A percentile compares a stretch with the other conserved stretches of the same genome.
These are phyloP conservation scores for Ichneumoninae sp. DNA, from an alignment of 2,888 invertebrate genomes.

Conservation along the genomic window DNA sequence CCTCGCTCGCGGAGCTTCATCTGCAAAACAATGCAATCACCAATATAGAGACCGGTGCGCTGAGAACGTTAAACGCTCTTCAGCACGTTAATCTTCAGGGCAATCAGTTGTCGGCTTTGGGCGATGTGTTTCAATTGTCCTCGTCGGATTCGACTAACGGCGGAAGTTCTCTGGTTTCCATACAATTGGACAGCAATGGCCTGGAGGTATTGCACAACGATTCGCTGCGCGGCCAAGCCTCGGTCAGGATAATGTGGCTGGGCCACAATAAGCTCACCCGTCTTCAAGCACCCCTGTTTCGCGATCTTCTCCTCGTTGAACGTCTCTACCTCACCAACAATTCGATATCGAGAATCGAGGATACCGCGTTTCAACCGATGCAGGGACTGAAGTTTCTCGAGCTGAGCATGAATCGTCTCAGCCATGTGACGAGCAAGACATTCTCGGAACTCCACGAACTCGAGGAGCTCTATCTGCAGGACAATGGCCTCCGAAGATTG, in stretches of 20 bases:
- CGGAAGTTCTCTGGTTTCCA: conserved; percentile 89
- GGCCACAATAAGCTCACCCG: conserved; percentile 92
- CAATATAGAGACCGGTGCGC: conserved; percentile 92
- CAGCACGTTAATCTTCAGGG: conserved; percentile 95
- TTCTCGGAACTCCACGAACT: conserved; percentile 92
- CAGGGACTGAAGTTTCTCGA: conserved; percentile 92
- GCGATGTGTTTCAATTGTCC: conserved; percentile 92
- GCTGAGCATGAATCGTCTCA: conserved; percentile 91
- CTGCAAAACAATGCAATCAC: conserved; percentile 94
- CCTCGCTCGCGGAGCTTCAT: conserved; percentile 92
- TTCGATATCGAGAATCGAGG: conserved; percentile 92
- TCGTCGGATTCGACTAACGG: conserved; percentile 74
- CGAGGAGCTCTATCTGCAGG: conserved; percentile 91
- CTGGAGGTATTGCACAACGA: conserved; percentile 91
- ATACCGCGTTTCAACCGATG: conserved; percentile 92
- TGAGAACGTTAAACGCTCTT: conserved; percentile 90
- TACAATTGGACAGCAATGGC: conserved; percentile 92
- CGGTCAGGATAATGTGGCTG: conserved; percentile 95
- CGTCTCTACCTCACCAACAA: conserved; percentile 93
- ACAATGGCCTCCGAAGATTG: conserved; percentile 89
- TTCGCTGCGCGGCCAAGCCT: conserved; percentile 91
- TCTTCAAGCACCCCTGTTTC: conserved; percentile 90
- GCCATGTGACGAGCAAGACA: conserved; percentile 89
- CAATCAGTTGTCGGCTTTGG: conserved; percentile 90
- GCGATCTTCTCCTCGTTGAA: conserved; percentile 91